phyloP scores from a whole-genome alignment of 2,888 invertebrate genomes.

The Andrena marginata region DNA sequence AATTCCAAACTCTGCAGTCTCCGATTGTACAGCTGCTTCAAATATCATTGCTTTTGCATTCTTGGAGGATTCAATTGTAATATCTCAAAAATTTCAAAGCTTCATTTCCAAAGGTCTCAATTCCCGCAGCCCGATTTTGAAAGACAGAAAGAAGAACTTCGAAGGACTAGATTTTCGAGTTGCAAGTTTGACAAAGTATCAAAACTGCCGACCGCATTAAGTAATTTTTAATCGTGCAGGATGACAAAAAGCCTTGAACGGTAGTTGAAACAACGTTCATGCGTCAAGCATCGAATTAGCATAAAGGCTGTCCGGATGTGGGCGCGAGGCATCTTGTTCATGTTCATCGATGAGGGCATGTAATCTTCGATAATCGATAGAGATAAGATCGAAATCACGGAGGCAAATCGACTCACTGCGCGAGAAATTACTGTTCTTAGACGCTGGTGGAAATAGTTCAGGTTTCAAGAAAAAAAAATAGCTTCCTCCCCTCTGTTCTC shows the following conservation, averaged over 20 bases:
- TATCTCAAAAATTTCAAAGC: too few species aligned
- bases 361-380: conserved; percentile 53
- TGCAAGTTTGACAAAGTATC: background rate
- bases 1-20: too few species aligned
- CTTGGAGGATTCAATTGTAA: too few species aligned
- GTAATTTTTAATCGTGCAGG: conserved; percentile 16
- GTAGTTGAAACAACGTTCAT: conserved; percentile 11
- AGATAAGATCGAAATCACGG: conserved; percentile 46
- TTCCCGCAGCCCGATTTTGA: background rate
- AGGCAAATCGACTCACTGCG: conserved; percentile 8
- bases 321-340: conserved; percentile 29
- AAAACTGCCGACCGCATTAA: background rate
- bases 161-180: too few species aligned
- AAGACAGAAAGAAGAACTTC: too few species aligned
- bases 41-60: too few species aligned
- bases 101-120: too few species aligned
- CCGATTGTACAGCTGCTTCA: too few species aligned
- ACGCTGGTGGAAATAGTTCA: conserved; percentile 15
- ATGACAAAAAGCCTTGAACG: background rate
- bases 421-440: conserved; percentile 44
- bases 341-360: conserved; percentile 34
- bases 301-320: conserved; percentile 40
- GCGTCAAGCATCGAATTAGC: conserved; percentile 41
- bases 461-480: background rate
- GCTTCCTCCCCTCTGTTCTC: background rate